These are phyloP conservation scores for Aphidius colemani DNA, from an alignment of 2,888 invertebrate species.

Conservation along the genomic window DNA sequence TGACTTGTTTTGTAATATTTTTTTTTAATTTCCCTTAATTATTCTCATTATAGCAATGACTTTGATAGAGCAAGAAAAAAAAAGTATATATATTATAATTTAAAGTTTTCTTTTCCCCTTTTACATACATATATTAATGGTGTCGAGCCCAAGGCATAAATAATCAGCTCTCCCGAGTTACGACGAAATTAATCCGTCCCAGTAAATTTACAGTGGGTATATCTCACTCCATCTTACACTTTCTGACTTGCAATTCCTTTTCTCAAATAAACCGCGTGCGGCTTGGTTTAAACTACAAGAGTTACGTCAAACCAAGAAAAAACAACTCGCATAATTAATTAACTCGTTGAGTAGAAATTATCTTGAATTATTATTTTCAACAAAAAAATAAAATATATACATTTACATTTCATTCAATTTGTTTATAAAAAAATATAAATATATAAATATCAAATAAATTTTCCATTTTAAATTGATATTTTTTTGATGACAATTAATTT, in stretches of 20 bases:
- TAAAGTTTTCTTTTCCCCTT: slow-evolving; percentile 10
- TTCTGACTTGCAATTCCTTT: slow-evolving; percentile 34
- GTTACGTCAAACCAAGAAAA: too few relatives aligned
- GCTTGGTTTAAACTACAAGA: slow-evolving; percentile 25
- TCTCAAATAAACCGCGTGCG: slow-evolving; percentile 42
- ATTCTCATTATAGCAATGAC: too few relatives aligned
- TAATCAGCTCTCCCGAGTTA: slow-evolving; percentile 47
- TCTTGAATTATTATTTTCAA: too few relatives aligned
- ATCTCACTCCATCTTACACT: neutral
- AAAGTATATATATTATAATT: slow-evolving; percentile 14
- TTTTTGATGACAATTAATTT: neutral
- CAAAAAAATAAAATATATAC: neutral
- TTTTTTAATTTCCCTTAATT: neutral
- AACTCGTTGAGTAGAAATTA: slow-evolving; percentile 24
- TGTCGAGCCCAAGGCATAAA: slow-evolving; percentile 40
- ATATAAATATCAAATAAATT: neutral
- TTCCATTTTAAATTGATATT: neutral
- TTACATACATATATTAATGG: neutral
- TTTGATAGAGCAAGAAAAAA: neutral
- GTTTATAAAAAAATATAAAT: neutral
- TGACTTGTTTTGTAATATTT: slow-evolving; percentile 8
- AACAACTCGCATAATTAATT: slow-evolving; percentile 44
- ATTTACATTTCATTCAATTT: neutral
- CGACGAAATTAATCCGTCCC: slow-evolving; percentile 54
- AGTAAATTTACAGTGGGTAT: slow-evolving; percentile 50